Evolutionary conservation across 2,113 vertebrate species (phyloP), one percentile per base, ranked within the genome.

Genomic region (Coptodon rendalli): DNA sequence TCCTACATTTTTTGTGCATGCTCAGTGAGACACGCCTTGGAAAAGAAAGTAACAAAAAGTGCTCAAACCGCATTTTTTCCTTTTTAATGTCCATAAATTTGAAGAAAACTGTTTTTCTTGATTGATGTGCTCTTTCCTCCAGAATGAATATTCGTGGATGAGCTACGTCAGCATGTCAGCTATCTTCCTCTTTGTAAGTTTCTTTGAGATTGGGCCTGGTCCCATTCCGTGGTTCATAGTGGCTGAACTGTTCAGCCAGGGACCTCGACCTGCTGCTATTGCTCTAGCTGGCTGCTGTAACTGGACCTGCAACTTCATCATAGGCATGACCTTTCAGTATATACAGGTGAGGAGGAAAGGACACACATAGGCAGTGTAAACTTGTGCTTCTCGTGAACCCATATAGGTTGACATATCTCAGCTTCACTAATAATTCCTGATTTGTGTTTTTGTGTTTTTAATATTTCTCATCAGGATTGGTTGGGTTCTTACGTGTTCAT

Each of bases 211-310:
- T 0, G 99, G 99, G 2, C 99, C 99, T 0, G 99, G 99, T 43
- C 99, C 98, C 3, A 99, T 99, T 86, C 98, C 99, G 6, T 99
- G 98, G 98, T 99, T 99, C 66, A 99, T 99, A 1, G 99, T 99
- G 11, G 98, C 98, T 0, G 99, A 99, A n/a, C 94, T 99, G 45
- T 99, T 99, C 96, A 98, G 98, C 78, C 99, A 99, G 93, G 98
- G 98, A n/a, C 97, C 99, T 0, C 97, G 99, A 1, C 97, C 98
- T 0, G 97, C 98, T 0, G 99, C 99, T 61, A 96, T 99, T 1
- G 97, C 98, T 0, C 57, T 98, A 0, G 97, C 98, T 0, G 96
- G 98, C 6, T 99, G 97, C 95, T 97, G 96, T 96, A 99, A 99
- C 95, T 99, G 99, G 99, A 95, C 96, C 83, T 97, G 97, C 95